Percentiles rank a stretch among this genome's conserved stretches.
These are phyloP conservation scores for Drosophila busckii DNA, from an alignment of 1,140 invertebrate species.

Conservation along the genomic window DNA sequence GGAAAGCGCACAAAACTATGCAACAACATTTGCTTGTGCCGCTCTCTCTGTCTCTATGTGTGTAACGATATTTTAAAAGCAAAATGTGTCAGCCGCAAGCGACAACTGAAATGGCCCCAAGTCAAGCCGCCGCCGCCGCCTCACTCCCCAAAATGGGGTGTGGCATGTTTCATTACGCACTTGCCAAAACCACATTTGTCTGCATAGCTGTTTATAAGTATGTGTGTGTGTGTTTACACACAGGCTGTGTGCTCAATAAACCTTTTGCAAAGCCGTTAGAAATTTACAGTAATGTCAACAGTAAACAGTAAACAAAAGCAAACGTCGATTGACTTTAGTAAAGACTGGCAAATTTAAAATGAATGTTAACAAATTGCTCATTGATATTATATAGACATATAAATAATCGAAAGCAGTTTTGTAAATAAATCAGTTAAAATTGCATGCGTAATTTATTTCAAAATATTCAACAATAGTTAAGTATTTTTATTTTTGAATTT, in stretches of 20 bases:
- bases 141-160: slow-evolving; percentile 5
- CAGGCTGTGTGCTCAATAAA: slow-evolving; percentile 58
- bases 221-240: neutral
- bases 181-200: neutral
- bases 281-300: slow-evolving; percentile 69
- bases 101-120: slow-evolving; percentile 20
- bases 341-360: neutral
- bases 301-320: slow-evolving; percentile 13
- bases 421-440: no score
- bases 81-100: slow-evolving; percentile 46
- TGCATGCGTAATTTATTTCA: no score
- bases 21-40: slow-evolving; percentile 49
- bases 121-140: no score
- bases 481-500: no score
- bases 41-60: no score
- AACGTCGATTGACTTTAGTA: slow-evolving; percentile 6
- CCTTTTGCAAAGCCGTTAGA: slow-evolving; percentile 65
- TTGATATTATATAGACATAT: no score
- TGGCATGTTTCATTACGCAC: slow-evolving; percentile 23
- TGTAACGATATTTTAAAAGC: slow-evolving; percentile 55
- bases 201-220: no score
- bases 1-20: slow-evolving; percentile 43
- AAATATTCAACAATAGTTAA: no score
- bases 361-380: no score
- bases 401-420: no score